Evolutionary conservation across 2,888 invertebrate species (phyloP), one percentile per base, ranked within the genome.

Genomic region (Stramonita haemastoma): DNA sequence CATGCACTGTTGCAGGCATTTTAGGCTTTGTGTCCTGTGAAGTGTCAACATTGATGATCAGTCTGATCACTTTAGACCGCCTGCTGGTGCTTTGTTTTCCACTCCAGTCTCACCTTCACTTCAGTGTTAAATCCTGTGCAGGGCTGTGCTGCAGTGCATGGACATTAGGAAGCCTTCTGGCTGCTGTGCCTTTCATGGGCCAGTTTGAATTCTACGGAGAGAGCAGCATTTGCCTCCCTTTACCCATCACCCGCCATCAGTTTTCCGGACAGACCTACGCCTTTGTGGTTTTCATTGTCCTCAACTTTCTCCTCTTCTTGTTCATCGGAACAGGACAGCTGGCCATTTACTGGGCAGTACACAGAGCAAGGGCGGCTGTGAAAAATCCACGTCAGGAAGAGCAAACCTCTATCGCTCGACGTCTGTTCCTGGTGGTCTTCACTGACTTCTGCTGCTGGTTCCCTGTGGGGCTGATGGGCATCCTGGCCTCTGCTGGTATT

Each of bases 31-130:
- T 93, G 36, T 97, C 97, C 90, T 97, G 97, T 90, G 97, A 97
- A 94, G 97, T 97, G 4, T 97, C 97, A 0, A 97, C 97, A 1
- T 94, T 97, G 90, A 96, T 97, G 87, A 95, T 97, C 22, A 96
- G 97, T 0, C 92, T 97, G 91, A 97, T 97, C 88, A 97, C 97
- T 0, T 96, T 97, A 96, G 97, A 97, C 94, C 96, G 97, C 26
- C 96, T 97, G 92, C 96, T 97, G 92, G 97, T 97, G 0, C 97
- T 97, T 73, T 97, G 97, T n/a, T 96, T 97, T 91, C 97, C 97
- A n/a, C 46, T 90, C 34, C 95, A 97, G 86, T 96, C 90, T 26
- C 89, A 90, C 46, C 60, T 91, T 13, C 90, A 91, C 22, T 92
- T 95, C 46, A 94, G 92, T 15, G 81, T 91, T 11, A 92, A 91